These are phyloP conservation scores for Trissonchulus latispiculum DNA, from an alignment of 2,888 invertebrate species.

Conservation along the genomic window DNA sequence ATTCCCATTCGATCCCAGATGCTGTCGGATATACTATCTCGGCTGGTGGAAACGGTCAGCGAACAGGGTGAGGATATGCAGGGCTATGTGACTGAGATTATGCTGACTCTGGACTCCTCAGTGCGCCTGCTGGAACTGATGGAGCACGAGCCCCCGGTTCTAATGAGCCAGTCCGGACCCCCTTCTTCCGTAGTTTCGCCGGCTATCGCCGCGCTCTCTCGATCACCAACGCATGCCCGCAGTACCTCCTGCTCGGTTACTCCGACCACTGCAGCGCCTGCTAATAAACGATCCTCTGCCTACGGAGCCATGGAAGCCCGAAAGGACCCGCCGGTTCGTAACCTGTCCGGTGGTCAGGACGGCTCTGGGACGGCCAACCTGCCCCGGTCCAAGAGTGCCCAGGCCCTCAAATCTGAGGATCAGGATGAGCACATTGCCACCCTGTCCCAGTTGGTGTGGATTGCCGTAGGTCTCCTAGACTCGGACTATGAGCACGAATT, in stretches of 20 bases:
- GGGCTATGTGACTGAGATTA: slow-evolving; percentile 93
- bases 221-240: slow-evolving; percentile 31
- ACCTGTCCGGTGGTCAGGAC: background rate
- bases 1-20: slow-evolving; percentile 86
- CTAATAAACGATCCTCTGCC: background rate
- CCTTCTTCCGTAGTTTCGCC: too few species aligned
- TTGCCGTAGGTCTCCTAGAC: slow-evolving; percentile 86
- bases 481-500: slow-evolving; percentile 99
- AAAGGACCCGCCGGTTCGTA: background rate
- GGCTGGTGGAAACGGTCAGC: slow-evolving; percentile 92
- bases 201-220: too few species aligned
- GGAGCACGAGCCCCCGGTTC: slow-evolving; percentile 19
- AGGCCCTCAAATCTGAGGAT: slow-evolving; percentile 64
- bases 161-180: too few species aligned
- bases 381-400: slow-evolving; percentile 82
- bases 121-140: slow-evolving; percentile 49
- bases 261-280: background rate
- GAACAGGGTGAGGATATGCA: slow-evolving; percentile 98
- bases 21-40: slow-evolving; percentile 82
- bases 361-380: slow-evolving; percentile 48
- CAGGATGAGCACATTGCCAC: slow-evolving; percentile 77
- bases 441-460: slow-evolving; percentile 89
- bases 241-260: slow-evolving; percentile 33
- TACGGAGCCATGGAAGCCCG: background rate
- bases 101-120: slow-evolving; percentile 85